phyloP scores from a whole-genome alignment of 2,888 invertebrate genomes.

The Cabera pusaria region DNA sequence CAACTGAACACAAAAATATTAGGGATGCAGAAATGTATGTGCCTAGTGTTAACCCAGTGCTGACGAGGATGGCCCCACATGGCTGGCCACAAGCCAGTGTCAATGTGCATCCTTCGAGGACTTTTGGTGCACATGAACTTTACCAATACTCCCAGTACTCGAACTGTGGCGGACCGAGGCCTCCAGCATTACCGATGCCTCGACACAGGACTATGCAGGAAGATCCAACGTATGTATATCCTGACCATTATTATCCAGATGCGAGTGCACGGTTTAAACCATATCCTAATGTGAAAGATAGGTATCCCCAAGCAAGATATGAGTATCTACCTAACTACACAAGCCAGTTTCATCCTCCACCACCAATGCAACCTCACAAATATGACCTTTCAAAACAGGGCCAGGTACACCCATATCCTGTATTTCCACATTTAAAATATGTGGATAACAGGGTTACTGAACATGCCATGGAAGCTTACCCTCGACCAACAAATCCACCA shows the following conservation, averaged over 20 bases:
- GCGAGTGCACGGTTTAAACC: constrained; percentile 69
- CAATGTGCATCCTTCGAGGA: constrained; percentile 53
- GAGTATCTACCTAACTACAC: constrained; percentile 71
- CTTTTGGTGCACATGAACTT: constrained; percentile 62
- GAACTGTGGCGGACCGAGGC: constrained; percentile 61
- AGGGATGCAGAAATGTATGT: constrained; percentile 62
- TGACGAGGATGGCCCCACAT: constrained; percentile 50
- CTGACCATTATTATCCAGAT: constrained; percentile 64
- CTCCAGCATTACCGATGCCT: constrained; percentile 43
- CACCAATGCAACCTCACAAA: constrained; percentile 58
- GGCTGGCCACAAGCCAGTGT: constrained; percentile 58
- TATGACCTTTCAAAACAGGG: constrained; percentile 67
- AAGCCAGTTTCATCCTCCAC: constrained; percentile 63
- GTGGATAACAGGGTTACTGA: constrained; percentile 64
- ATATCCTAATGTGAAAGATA: constrained; percentile 68
- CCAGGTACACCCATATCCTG: constrained; percentile 57
- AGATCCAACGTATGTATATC: constrained; percentile 57
- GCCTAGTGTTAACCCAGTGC: constrained; percentile 53
- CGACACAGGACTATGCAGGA: constrained; percentile 59
- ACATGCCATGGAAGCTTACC: constrained; percentile 62
- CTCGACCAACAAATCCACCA: constrained; percentile 57
- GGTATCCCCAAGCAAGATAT: constrained; percentile 71
- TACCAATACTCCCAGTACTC: constrained; percentile 69
- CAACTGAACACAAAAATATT: constrained; percentile 65
- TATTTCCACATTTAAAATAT: constrained; percentile 67